Conservation (phyloP, 2,113 vertebrate species). For the Paradoxurus hermaphroditus region DNA sequence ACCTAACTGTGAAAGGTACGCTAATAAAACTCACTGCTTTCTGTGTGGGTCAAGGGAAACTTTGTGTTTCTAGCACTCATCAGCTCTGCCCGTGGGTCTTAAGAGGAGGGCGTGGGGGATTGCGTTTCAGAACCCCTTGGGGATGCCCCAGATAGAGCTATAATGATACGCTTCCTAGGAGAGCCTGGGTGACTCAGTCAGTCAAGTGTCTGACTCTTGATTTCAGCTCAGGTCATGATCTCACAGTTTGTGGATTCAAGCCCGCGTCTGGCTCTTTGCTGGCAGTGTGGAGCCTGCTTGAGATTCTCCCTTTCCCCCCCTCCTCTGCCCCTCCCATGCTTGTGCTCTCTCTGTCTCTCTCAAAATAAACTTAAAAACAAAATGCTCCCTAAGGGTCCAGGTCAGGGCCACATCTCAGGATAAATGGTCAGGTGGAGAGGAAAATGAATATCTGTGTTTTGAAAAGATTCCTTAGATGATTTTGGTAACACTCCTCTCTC, state of each 20-base stretch:
- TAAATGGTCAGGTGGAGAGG: not conserved
- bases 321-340: no score
- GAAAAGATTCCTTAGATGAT: not conserved
- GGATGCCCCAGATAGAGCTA: not conserved
- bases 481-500: not conserved
- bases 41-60: not conserved
- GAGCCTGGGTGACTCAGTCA: no score
- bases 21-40: not conserved
- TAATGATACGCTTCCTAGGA: not conserved
- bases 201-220: no score
- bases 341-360: no score
- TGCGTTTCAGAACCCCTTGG: not conserved
- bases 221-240: no score
- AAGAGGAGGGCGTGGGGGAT: not conserved
- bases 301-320: no score
- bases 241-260: no score
- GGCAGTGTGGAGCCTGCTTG: no score
- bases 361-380: no score
- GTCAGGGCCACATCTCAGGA: not conserved
- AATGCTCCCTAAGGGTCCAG: not conserved
- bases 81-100: not conserved
- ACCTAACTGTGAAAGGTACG: slow-evolving; percentile 95
- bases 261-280: no score
- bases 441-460: not conserved
- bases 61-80: not conserved